Percentiles rank a stretch among this genome's conserved stretches.
Conservation (phyloP, 2,113 vertebrate species). For the Neolamprologus sp. region DNA sequence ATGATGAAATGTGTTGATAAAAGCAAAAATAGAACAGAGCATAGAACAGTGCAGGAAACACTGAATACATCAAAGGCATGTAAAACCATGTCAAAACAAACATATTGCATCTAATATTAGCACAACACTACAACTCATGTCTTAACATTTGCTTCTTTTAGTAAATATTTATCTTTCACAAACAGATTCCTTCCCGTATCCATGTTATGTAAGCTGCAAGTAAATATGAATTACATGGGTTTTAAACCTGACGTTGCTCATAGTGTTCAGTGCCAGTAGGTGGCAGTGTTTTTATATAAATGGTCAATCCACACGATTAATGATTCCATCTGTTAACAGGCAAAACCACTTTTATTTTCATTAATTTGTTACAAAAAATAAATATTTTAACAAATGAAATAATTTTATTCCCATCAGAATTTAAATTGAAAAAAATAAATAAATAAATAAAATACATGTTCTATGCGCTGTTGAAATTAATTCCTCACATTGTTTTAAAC, state of each 20-base stretch:
- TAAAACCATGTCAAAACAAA: not conserved
- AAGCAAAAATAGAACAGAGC: not conserved
- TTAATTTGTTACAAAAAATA: not conserved
- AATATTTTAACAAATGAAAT: not conserved
- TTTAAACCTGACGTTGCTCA: not conserved
- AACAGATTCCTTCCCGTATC: not conserved
- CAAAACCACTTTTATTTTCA: not conserved
- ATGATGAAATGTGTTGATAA: not conserved
- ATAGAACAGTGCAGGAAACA: not conserved
- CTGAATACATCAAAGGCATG: not conserved
- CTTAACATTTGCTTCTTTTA: not conserved
- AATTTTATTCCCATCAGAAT: not conserved
- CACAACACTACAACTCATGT: not conserved
- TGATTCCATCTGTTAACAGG: not conserved
- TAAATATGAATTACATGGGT: not conserved
- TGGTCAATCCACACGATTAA: not conserved
- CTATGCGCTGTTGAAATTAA: not conserved
- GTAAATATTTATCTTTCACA: not conserved
- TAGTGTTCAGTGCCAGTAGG: constrained; percentile 5
- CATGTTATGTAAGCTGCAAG: not conserved
- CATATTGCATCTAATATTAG: constrained; percentile 14
- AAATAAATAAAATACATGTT: not conserved
- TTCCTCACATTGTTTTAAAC: not conserved
- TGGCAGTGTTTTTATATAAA: constrained; percentile 21
- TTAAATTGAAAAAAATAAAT: fast-evolving